phyloP scores from a whole-genome alignment of 2,797 vertebrate species.

The Harpagifer antarcticus region DNA sequence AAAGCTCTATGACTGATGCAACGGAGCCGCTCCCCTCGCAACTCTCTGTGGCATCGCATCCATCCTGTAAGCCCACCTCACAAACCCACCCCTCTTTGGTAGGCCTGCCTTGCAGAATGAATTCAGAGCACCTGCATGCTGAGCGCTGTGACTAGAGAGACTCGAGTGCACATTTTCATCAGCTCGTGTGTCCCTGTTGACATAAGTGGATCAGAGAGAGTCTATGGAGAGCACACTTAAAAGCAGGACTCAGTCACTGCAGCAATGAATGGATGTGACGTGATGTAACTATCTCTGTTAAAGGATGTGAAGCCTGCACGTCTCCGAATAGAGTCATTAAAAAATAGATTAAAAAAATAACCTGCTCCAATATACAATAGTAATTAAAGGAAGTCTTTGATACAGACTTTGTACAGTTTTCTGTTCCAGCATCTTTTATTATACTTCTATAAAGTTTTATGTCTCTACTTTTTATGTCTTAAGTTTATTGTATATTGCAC shows the following conservation, averaged over 20 bases:
- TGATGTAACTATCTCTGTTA: neutral
- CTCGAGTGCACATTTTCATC: slow-evolving; percentile 23
- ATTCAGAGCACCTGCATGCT: slow-evolving; percentile 5
- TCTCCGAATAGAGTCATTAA: neutral
- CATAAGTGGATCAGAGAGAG: slow-evolving; percentile 10
- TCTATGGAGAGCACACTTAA: slow-evolving; percentile 6
- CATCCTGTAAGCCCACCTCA: slow-evolving; percentile 35
- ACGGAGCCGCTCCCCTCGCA: neutral
- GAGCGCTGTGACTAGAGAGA: slow-evolving; percentile 15
- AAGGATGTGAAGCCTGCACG: neutral
- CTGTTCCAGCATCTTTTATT: too few relatives aligned
- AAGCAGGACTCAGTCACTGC: slow-evolving; percentile 11
- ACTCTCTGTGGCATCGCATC: slow-evolving; percentile 12
- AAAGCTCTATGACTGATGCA: slow-evolving; percentile 49
- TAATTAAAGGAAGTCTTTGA: too few relatives aligned
- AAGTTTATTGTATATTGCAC: too few relatives aligned
- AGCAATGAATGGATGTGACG: neutral
- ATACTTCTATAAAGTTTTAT: too few relatives aligned
- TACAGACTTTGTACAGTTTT: too few relatives aligned
- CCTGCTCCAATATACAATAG: too few relatives aligned
- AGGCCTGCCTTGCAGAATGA: slow-evolving; percentile 16
- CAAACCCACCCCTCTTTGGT: slow-evolving; percentile 37
- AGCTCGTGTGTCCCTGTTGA: slow-evolving; percentile 37
- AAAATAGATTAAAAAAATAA: too few relatives aligned
- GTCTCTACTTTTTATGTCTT: too few relatives aligned